phyloP scores from a whole-genome alignment of 2,888 invertebrate genomes.

The Siphlonurus alternatus region DNA sequence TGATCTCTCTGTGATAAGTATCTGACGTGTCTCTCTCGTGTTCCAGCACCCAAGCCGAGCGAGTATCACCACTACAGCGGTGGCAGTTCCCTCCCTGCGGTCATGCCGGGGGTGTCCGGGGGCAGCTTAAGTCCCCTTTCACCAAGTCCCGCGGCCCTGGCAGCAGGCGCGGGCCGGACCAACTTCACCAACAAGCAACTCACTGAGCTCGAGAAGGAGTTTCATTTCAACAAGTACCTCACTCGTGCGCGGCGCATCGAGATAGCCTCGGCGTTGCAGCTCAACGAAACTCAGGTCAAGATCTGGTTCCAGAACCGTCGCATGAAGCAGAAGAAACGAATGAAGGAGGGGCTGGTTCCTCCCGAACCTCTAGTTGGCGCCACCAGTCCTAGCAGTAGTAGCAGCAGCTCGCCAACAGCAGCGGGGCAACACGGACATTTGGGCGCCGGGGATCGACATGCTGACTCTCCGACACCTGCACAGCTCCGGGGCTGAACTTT shows the following conservation, averaged over 20 bases:
- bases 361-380: conserved; percentile 32
- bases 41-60: neutral
- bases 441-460: no score
- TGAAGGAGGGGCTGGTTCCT: conserved; percentile 77
- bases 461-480: no score
- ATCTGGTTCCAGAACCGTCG: conserved; percentile 98
- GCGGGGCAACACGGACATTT: no score
- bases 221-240: conserved; percentile 98
- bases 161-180: conserved; percentile 55
- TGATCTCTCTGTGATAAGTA: no score
- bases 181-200: conserved; percentile 99
- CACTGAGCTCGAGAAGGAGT: conserved; percentile 97
- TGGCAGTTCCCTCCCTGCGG: neutral
- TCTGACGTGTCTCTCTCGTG: neutral
- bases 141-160: conserved; percentile 7
- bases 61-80: neutral
- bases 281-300: conserved; percentile 95
- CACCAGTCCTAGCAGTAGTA: conserved; percentile 19
- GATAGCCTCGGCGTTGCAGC: conserved; percentile 87
- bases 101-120: neutral
- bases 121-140: neutral
- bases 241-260: conserved; percentile 93
- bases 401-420: conserved; percentile 18
- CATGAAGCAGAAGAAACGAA: conserved; percentile 96
- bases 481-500: no score